These are phyloP conservation scores for Salvelinus fontinalis DNA, from an alignment of 2,113 vertebrate genomes.

Conservation along the genomic window DNA sequence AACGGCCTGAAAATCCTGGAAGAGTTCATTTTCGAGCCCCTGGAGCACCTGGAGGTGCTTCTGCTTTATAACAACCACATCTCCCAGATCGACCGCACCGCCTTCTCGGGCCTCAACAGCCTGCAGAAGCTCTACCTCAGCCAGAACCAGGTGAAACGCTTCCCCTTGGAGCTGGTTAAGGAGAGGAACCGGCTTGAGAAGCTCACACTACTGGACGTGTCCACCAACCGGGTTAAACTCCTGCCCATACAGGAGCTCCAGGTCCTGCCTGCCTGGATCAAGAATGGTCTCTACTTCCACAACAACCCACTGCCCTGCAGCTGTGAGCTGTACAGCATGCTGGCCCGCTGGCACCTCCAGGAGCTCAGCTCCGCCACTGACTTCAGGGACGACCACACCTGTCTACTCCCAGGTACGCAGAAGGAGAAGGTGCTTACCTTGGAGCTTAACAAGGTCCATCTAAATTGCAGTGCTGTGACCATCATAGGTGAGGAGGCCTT, in stretches of 20 bases:
- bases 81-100: slow-evolving; percentile 82
- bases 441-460: slow-evolving; percentile 65
- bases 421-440: slow-evolving; percentile 67
- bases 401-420: slow-evolving; percentile 53
- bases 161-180: slow-evolving; percentile 89
- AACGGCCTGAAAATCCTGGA: slow-evolving; percentile 83
- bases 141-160: slow-evolving; percentile 87
- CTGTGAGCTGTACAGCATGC: slow-evolving; percentile 84
- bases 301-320: slow-evolving; percentile 84
- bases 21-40: slow-evolving; percentile 86
- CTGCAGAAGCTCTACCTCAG: slow-evolving; percentile 94
- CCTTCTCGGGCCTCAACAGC: slow-evolving; percentile 78
- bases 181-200: slow-evolving; percentile 76
- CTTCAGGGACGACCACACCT: slow-evolving; percentile 82
- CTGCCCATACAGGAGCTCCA: slow-evolving; percentile 79
- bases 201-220: slow-evolving; percentile 87
- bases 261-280: slow-evolving; percentile 85
- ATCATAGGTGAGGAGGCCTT: slow-evolving; percentile 76
- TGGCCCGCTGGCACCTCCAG: slow-evolving; percentile 80
- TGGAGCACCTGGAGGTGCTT: slow-evolving; percentile 85
- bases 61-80: slow-evolving; percentile 92
- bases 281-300: slow-evolving; percentile 90
- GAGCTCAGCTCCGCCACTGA: slow-evolving; percentile 82
- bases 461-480: slow-evolving; percentile 88
- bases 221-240: slow-evolving; percentile 84